Percentiles rank a stretch among this genome's conserved stretches.
Conservation (phyloP, 1,140 invertebrate species). For the Zaprionus inermis region DNA sequence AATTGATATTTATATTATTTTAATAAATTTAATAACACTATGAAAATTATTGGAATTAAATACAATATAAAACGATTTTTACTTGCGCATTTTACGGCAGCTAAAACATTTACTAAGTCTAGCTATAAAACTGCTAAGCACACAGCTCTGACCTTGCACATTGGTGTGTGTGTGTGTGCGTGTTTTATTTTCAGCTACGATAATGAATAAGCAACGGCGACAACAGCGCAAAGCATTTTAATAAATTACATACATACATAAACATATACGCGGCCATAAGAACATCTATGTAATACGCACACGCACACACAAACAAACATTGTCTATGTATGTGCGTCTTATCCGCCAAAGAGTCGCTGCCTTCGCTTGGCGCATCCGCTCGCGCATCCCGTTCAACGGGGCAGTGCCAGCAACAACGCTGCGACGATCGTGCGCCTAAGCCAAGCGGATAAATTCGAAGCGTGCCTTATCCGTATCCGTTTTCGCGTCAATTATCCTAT, state of each 20-base stretch:
- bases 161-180: slow-evolving; percentile 8
- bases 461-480: slow-evolving; percentile 14
- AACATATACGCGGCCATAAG: neutral
- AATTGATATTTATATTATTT: too few relatives aligned
- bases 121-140: slow-evolving; percentile 18
- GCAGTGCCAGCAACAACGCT: slow-evolving; percentile 59
- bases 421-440: slow-evolving; percentile 37
- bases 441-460: slow-evolving; percentile 15
- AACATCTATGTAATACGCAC: slow-evolving; percentile 6
- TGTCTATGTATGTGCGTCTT: slow-evolving; percentile 44
- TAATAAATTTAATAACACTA: neutral
- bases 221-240: slow-evolving; percentile 41
- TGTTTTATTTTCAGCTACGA: slow-evolving; percentile 55
- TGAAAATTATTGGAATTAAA: neutral
- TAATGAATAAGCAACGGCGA: slow-evolving; percentile 45
- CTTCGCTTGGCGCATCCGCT: slow-evolving; percentile 47
- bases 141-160: slow-evolving; percentile 10
- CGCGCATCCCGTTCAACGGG: slow-evolving; percentile 28
- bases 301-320: neutral
- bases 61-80: neutral
- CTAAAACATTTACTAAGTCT: neutral
- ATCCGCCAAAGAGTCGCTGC: slow-evolving; percentile 63
- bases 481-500: neutral
- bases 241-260: slow-evolving; percentile 16
- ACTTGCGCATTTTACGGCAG: neutral